A percentile compares a stretch with the other conserved stretches of the same genome.
phyloP scores from a whole-genome alignment of 2,888 invertebrate genomes.

The Stenodera caucasica region DNA sequence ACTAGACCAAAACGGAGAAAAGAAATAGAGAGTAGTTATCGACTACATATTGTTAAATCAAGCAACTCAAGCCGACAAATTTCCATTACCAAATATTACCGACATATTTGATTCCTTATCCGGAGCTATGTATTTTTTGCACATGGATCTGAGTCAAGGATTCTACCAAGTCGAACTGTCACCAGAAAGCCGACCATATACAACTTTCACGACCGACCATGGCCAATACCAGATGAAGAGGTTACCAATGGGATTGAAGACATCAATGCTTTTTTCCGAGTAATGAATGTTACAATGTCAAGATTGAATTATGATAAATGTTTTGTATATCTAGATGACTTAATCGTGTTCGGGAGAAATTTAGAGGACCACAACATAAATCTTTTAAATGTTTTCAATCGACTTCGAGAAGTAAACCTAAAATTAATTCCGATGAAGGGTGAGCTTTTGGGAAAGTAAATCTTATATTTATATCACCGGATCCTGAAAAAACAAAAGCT shows the following conservation, averaged over 20 bases:
- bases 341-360: constrained; percentile 34
- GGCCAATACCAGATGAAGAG: constrained; percentile 38
- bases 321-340: constrained; percentile 30
- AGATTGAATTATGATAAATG: constrained; percentile 29
- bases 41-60: constrained; percentile 21
- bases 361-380: constrained; percentile 30
- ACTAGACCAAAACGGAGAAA: constrained; percentile 23
- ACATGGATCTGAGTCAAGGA: constrained; percentile 34
- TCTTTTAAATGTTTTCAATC: constrained; percentile 20
- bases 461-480: constrained; percentile 20
- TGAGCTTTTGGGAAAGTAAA: constrained; percentile 29
- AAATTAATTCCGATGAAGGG: constrained; percentile 30
- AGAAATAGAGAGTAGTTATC: constrained; percentile 30
- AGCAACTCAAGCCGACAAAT: constrained; percentile 28
- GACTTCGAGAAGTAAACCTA: constrained; percentile 24
- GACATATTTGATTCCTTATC: constrained; percentile 39
- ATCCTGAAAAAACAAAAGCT: constrained; percentile 12
- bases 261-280: constrained; percentile 36
- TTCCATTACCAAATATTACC: constrained; percentile 33
- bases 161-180: constrained; percentile 39
- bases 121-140: constrained; percentile 37
- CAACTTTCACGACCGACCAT: constrained; percentile 36
- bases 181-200: constrained; percentile 28
- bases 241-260: constrained; percentile 38
- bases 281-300: constrained; percentile 36